Evolutionary conservation across 1,140 invertebrate genomes (phyloP), one percentile per base, ranked within the genome.

Genomic region (Chrysoperla carnea): DNA sequence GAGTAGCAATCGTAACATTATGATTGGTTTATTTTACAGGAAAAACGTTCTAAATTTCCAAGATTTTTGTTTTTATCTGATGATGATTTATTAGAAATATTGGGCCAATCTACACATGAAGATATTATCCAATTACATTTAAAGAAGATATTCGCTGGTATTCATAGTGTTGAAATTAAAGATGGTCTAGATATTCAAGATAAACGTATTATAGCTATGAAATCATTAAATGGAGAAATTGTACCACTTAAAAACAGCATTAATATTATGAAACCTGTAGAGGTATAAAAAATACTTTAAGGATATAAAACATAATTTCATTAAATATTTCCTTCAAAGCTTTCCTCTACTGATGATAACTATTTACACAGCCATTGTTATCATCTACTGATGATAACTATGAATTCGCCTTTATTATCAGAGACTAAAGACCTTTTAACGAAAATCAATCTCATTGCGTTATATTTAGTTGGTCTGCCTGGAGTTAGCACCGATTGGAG

Each of bases 11-110:
- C n/a, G n/a, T n/a, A n/a, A n/a, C n/a, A n/a, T n/a, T 29, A 35
- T 8, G 12, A 33, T 42, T 43, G 41, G 40, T 46, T 29, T 41
- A 43, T 50, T 56, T 68, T 67, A 14, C 50, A 93, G 86, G 87
- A 92, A 52, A 99, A 97, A 64, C 70, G 95, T 44, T 78, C 81
- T 1, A 71, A 78, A 29, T 99, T 99, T 68, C 91, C 95, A 4
- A 70, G 94, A 51, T 84, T 98, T 51, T 95, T 95, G 55, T 98
- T 98, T 55, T 70, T 98, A 48, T 91, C 90, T 50, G 93, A 98
- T 57, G 93, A 97, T 56, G 93, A 98, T 67, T 66, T 98, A 31
- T 62, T 98, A 27, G 91, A 97, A 66, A 75, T 98, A 40, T 66
- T 94, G 0, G 89, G 89, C 1, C 87, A 92, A 61, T 81, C 83